Conservation (phyloP, 2,888 invertebrate genomes). For the Branchellion lobata region DNA sequence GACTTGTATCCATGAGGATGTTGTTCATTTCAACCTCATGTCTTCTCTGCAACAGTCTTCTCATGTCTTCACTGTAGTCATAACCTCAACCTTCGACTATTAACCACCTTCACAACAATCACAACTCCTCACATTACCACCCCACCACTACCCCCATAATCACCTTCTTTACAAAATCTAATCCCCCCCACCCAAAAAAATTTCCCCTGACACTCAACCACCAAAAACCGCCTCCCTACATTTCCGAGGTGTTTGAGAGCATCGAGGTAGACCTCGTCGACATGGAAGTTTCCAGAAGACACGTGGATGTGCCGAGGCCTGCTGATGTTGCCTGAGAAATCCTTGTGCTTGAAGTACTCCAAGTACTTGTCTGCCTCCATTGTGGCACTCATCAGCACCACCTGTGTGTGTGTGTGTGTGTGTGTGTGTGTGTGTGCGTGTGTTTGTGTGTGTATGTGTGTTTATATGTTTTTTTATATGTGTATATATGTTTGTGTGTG, state of each 20-base stretch:
- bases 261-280: conserved; percentile 60
- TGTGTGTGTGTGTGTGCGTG: conserved; percentile 53
- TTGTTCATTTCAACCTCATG: no score
- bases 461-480: conserved; percentile 53
- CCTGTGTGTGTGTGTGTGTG: conserved; percentile 59
- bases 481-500: background rate
- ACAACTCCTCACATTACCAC: no score
- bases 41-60: no score
- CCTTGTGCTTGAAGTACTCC: conserved; percentile 68
- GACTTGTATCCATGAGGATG: no score
- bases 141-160: no score
- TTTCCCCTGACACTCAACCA: background rate
- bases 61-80: no score
- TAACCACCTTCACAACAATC: no score
- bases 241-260: conserved; percentile 56
- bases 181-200: no score
- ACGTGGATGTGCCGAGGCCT: conserved; percentile 55
- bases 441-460: background rate
- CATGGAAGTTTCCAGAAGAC: conserved; percentile 56
- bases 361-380: conserved; percentile 75
- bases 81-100: no score
- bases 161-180: no score
- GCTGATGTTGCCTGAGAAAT: conserved; percentile 52
- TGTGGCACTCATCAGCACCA: conserved; percentile 91
- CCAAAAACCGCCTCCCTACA: conserved; percentile 49